These are phyloP conservation scores for Lasioglossum marginatum DNA, from an alignment of 2,888 invertebrate species.

Conservation along the genomic window DNA sequence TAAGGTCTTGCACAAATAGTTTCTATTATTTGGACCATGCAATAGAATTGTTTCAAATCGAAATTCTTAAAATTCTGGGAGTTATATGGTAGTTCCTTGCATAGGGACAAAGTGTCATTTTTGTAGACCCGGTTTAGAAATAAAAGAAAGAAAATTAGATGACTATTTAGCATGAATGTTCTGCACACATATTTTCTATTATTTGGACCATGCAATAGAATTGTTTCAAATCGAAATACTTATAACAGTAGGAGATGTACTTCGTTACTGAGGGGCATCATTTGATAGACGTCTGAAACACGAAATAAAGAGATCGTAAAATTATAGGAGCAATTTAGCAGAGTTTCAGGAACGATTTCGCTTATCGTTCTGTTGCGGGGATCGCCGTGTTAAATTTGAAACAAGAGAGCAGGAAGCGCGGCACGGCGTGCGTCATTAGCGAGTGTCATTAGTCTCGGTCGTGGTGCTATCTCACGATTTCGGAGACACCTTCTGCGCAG, in stretches of 20 bases:
- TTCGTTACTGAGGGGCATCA: not conserved
- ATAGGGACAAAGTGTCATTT: no score
- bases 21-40: no score
- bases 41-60: no score
- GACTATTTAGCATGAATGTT: no score
- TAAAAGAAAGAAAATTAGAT: no score
- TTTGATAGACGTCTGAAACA: no score
- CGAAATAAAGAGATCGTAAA: not conserved
- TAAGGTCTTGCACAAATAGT: no score
- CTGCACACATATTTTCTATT: no score
- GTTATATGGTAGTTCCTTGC: no score
- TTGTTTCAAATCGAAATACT: not conserved
- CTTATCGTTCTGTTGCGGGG: not conserved
- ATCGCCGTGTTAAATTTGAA: conserved; percentile 30
- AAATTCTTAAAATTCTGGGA: no score
- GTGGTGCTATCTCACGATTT: conserved; percentile 56
- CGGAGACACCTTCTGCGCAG: conserved; percentile 53
- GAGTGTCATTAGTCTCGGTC: conserved; percentile 47
- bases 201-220: not conserved
- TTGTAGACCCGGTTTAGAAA: no score
- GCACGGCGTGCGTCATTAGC: not conserved
- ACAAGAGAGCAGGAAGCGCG: conserved; percentile 16
- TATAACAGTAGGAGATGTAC: not conserved
- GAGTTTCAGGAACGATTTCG: not conserved
- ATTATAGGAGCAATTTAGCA: not conserved